phyloP scores from a whole-genome alignment of 2,797 vertebrate species.

The Hemibagrus guttatus region DNA sequence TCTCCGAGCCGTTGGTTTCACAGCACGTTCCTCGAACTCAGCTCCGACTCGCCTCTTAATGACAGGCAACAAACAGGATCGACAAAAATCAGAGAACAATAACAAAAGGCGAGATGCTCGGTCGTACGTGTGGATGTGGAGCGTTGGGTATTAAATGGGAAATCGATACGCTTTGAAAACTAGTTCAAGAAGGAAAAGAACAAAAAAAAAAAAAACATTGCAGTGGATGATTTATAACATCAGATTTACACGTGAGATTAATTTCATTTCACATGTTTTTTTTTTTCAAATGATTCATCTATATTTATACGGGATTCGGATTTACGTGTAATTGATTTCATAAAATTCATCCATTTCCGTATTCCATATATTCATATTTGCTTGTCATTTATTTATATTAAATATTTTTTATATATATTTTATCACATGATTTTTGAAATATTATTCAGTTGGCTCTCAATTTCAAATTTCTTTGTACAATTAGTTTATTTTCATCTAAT shows the following conservation, averaged over 20 bases:
- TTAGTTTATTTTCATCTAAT: too few species aligned
- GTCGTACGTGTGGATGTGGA: neutral
- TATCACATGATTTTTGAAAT: too few species aligned
- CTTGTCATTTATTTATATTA: too few species aligned
- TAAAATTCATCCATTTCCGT: too few species aligned
- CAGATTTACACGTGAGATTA: neutral
- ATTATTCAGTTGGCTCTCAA: too few species aligned
- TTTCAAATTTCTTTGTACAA: too few species aligned
- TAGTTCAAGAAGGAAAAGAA: neutral
- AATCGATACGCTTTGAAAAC: neutral
- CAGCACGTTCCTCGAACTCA: constrained; percentile 14
- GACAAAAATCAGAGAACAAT: constrained; percentile 3
- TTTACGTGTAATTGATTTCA: too few species aligned
- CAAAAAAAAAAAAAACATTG: neutral
- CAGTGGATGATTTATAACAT: neutral
- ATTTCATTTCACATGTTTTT: too few species aligned
- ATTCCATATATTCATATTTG: too few species aligned
- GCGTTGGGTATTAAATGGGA: neutral
- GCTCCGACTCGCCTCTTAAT: neutral
- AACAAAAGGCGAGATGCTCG: neutral
- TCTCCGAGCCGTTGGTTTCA: constrained; percentile 48
- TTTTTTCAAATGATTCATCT: too few species aligned
- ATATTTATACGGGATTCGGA: too few species aligned
- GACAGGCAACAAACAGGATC: constrained; percentile 21
- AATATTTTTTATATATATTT: too few species aligned